Base-by-base conservation (phyloP, 2,888 invertebrate genomes). In the Bugula neritina region DNA sequence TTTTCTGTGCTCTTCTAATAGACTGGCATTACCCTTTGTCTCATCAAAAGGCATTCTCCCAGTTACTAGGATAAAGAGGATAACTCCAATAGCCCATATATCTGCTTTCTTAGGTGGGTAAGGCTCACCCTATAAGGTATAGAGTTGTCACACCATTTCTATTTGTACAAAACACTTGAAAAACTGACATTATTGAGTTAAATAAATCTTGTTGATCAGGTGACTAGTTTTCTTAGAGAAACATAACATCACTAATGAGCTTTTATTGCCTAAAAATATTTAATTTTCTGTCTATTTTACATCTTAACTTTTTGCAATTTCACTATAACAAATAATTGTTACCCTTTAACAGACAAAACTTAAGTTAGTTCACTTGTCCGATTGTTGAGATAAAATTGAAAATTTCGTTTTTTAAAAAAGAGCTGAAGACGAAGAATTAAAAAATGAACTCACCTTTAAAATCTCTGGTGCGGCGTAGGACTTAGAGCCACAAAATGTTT, bases 401-500 rank as follows among this genome's bases (percentile, higher is more conserved):
- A n/a, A n/a, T n/a, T n/a, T n/a, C n/a, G n/a, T n/a, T n/a, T n/a
- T n/a, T n/a, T n/a, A n/a, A n/a, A 21, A 57, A 57, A 57, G 10
- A 17, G 57, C n/a, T 5, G 57, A 57, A 57, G 3, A 21, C 23
- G n/a, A 25, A 13, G 3, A 57, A 10, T 10, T 1, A 5, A 13
- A 13, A 25, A 17, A 13, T 17, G 27, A 29, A 31, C 35, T 27
- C 21, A 69, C 35, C 43, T 72, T 52, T 1, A 72, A 43, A 25
- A 69, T 69, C 1, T 71, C 35, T 23, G 58, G 63, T 35, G 43
- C 43, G n/a, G 35, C 43, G 77, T 87, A 87, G 17, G 86, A 81
- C 71, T 86, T 86, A 52, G 85, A 85, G 21, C 87, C 87, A 77
- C 87, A 87, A 76, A 85, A 87, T 0, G 86, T 87, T 63, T 80